phyloP scores from a whole-genome alignment of 30 jellyfish, hydroid and myxozoan species.

The Rhopilema esculentum region DNA sequence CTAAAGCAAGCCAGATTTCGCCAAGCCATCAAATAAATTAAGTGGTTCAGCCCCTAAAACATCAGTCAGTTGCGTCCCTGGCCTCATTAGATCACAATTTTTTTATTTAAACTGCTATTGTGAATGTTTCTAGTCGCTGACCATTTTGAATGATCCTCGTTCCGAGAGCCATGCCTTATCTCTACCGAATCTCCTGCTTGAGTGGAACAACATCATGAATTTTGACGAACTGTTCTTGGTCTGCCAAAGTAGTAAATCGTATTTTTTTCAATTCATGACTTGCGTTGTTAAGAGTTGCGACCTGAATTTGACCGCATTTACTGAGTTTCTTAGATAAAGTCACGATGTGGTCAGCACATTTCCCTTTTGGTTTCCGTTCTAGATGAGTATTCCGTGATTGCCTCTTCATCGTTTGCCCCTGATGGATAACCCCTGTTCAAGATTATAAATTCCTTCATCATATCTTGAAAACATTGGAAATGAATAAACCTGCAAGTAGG shows the following conservation, averaged over 20 bases:
- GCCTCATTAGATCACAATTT: no score
- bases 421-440: background rate
- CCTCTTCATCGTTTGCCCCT: background rate
- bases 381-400: slow-evolving; percentile 15
- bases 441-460: background rate
- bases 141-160: no score
- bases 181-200: no score
- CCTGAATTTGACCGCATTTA: background rate
- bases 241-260: background rate
- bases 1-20: no score
- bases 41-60: no score
- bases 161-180: no score
- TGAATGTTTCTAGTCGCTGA: no score
- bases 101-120: no score
- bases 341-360: background rate
- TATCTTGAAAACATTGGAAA: background rate
- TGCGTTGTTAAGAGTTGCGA: background rate
- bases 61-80: no score
- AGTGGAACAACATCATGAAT: background rate
- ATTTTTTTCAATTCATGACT: background rate
- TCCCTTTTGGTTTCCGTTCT: slow-evolving; percentile 42
- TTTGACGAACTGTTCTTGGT: background rate
- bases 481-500: background rate
- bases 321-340: background rate
- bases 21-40: no score